phyloP scores from a whole-genome alignment of 2,888 invertebrate species.

The Hydraecia micacea region DNA sequence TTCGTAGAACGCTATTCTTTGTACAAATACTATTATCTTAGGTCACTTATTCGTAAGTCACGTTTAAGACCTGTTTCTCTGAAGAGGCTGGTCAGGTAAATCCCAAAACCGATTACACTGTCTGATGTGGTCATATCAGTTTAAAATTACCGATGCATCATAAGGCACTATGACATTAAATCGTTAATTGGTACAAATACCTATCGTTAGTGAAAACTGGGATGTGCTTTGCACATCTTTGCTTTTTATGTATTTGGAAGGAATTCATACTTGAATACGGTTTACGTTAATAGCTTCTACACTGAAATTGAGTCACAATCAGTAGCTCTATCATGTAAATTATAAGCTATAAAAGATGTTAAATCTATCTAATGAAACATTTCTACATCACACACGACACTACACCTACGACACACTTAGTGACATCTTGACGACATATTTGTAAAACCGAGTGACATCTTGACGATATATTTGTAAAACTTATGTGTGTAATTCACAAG shows the following conservation, averaged over 20 bases:
- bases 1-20: slow-evolving; percentile 39
- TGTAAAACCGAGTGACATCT: slow-evolving; percentile 31
- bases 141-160: background rate
- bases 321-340: background rate
- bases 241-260: background rate
- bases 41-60: slow-evolving; percentile 38
- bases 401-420: background rate
- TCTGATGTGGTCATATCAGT: background rate
- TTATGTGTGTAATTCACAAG: slow-evolving; percentile 54
- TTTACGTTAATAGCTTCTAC: background rate
- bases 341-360: slow-evolving; percentile 1
- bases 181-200: background rate
- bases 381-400: slow-evolving; percentile 1
- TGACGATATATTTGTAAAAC: slow-evolving; percentile 44
- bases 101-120: slow-evolving; percentile 18
- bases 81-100: slow-evolving; percentile 38
- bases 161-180: background rate
- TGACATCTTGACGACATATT: slow-evolving; percentile 37
- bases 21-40: slow-evolving; percentile 24
- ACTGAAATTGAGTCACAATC: background rate
- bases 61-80: slow-evolving; percentile 31
- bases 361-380: background rate
- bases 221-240: background rate
- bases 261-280: background rate
- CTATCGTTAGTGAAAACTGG: background rate